Conservation (phyloP, 2,113 vertebrate genomes). For the Ammodramus savannarum region DNA sequence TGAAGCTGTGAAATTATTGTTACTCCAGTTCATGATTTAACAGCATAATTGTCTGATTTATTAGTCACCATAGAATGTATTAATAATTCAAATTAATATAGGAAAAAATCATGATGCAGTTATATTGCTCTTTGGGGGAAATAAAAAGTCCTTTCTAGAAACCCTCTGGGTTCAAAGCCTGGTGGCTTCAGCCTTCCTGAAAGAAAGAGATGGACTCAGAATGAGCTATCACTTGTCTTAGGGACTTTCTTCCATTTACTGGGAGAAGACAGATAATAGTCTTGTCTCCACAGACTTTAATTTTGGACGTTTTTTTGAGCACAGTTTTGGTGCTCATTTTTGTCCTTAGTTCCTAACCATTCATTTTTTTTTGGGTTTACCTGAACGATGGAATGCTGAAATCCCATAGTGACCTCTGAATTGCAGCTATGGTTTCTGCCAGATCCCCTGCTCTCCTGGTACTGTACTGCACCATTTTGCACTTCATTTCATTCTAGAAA, state of each 20-base stretch:
- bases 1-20: neutral
- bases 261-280: neutral
- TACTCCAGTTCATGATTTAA: neutral
- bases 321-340: fast-evolving
- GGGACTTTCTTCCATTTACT: neutral
- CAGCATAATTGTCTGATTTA: neutral
- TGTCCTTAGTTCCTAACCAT: neutral
- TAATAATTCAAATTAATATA: neutral
- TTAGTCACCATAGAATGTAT: neutral
- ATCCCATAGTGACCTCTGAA: neutral
- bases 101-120: neutral
- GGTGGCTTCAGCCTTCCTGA: neutral
- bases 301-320: neutral
- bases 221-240: fast-evolving
- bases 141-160: neutral
- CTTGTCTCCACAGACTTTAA: neutral
- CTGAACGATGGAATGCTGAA: neutral
- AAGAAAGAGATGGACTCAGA: neutral
- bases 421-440: neutral
- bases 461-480: neutral
- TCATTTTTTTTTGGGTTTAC: neutral
- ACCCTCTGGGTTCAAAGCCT: neutral
- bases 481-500: neutral
- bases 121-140: neutral
- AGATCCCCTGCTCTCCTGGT: neutral